Evolutionary conservation across 2,113 vertebrate genomes (phyloP).

Genomic region (Tonatia bakeri): DNA sequence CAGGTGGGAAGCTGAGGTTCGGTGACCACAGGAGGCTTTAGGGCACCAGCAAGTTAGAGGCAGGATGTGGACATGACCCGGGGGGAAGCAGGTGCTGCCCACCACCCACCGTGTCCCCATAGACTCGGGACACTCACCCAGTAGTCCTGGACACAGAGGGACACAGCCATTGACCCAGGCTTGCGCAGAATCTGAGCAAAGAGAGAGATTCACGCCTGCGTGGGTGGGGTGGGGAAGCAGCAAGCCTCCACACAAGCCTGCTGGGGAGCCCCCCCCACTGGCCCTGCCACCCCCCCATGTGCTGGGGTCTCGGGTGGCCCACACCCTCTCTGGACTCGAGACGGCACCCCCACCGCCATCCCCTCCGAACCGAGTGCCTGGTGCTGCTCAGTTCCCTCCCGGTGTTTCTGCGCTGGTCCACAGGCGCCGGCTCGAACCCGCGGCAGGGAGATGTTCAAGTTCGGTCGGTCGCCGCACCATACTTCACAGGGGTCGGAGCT

Average conservation of each 20-base stretch:
- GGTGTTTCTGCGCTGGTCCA: too few relatives aligned
- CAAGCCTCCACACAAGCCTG: neutral
- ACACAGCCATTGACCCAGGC: rapidly evolving
- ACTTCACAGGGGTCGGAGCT: constrained; percentile 14
- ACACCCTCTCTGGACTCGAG: neutral
- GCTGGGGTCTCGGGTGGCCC: neutral
- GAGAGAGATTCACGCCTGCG: neutral
- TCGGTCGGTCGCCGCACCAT: neutral
- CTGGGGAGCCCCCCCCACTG: neutral
- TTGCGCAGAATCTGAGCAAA: neutral
- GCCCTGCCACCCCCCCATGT: too few relatives aligned
- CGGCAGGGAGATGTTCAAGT: neutral
- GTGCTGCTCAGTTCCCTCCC: too few relatives aligned
- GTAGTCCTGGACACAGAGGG: rapidly evolving
- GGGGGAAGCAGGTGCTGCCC: rapidly evolving
- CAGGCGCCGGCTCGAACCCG: too few relatives aligned
- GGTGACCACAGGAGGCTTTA: neutral
- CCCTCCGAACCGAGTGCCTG: too few relatives aligned
- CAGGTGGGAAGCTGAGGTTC: neutral
- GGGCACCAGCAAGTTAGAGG: neutral
- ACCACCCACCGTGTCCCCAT: rapidly evolving
- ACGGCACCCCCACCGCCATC: too few relatives aligned
- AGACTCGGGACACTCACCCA: rapidly evolving
- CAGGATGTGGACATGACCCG: neutral
- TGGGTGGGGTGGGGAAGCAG: rapidly evolving